Conservation (phyloP, 2,113 vertebrate species). For the Illadopsis cleaveri region DNA sequence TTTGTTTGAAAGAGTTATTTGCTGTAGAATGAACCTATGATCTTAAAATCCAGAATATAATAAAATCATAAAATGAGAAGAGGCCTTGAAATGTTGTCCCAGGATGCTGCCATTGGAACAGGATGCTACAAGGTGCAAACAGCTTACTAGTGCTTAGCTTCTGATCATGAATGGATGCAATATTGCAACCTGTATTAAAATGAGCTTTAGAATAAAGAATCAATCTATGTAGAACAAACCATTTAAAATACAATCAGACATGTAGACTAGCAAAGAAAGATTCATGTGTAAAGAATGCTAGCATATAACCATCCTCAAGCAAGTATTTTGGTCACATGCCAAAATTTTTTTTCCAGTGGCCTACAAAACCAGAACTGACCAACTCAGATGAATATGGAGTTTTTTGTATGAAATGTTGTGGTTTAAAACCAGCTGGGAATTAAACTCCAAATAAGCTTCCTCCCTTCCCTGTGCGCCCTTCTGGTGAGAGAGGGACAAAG, state of each 20-base stretch:
- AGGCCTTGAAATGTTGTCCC: not conserved
- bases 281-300: not conserved
- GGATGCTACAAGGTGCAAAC: not conserved
- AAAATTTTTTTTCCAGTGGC: not conserved
- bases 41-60: not conserved
- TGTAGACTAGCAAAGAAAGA: accelerated
- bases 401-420: not conserved
- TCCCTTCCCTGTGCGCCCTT: accelerated
- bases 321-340: not conserved
- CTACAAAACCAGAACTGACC: not conserved
- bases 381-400: not conserved
- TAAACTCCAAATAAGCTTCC: not conserved
- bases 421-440: not conserved
- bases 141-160: not conserved
- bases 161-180: not conserved
- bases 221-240: not conserved
- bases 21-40: not conserved
- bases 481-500: not conserved
- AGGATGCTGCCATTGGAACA: not conserved
- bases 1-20: not conserved
- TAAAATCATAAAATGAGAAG: not conserved
- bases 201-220: not conserved
- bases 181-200: not conserved
- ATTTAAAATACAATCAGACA: not conserved
- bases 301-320: not conserved